Conservation (phyloP, 2,797 vertebrate species). For the Mallotus villosus region DNA sequence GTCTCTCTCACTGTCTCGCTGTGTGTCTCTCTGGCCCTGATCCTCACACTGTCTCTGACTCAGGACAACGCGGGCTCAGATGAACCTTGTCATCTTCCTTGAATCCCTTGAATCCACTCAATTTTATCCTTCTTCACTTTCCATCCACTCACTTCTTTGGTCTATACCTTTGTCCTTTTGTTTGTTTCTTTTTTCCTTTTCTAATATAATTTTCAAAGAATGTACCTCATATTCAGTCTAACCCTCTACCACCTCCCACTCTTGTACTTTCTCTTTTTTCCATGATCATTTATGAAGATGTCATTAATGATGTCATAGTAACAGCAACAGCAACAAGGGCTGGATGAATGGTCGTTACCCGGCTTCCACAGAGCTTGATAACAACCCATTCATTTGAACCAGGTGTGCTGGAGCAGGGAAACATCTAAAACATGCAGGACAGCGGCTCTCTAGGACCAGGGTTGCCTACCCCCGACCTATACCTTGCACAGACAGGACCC, state of each 20-base stretch:
- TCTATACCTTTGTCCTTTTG: neutral
- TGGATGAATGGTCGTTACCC: too few species aligned
- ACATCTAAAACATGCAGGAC: too few species aligned
- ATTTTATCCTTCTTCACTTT: neutral
- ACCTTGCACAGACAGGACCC: conserved; percentile 61
- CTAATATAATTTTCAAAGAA: neutral
- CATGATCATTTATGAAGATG: neutral
- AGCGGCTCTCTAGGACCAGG: too few species aligned
- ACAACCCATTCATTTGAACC: too few species aligned
- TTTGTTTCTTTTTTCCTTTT: neutral
- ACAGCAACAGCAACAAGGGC: conserved; percentile 57
- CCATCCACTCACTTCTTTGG: neutral
- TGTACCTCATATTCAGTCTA: neutral
- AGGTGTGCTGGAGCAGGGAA: too few species aligned
- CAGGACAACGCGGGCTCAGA: neutral
- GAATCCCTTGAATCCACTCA: conserved; percentile 8
- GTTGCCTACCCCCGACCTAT: too few species aligned
- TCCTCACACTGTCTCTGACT: neutral
- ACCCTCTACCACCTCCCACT: neutral
- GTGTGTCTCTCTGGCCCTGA: neutral
- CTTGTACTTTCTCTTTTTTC: conserved; percentile 1
- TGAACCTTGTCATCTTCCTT: conserved; percentile 1
- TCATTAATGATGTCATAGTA: neutral
- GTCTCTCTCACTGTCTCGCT: conserved; percentile 6
- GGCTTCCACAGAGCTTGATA: too few species aligned